phyloP scores from a whole-genome alignment of 2,797 vertebrate genomes.

The Caiman crocodilus region DNA sequence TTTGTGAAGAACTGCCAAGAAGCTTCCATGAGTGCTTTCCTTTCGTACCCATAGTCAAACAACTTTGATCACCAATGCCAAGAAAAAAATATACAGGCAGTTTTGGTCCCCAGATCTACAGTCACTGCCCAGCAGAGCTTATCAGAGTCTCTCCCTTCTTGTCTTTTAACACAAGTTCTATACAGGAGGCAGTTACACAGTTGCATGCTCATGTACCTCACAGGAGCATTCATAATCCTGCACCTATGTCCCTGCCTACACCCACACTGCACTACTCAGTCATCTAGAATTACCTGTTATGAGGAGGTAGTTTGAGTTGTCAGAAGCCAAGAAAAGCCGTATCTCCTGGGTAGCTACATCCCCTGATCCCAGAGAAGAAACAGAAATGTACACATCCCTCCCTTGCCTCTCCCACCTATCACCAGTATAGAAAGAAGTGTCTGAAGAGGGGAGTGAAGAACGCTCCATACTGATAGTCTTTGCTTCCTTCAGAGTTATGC shows the following conservation, averaged over 20 bases:
- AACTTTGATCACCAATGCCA: neutral
- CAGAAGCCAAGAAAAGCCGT: too few species aligned
- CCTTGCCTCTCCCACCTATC: neutral
- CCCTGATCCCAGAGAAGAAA: neutral
- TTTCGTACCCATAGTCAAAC: neutral
- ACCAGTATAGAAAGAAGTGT: neutral
- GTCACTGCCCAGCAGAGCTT: neutral
- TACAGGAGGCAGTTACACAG: neutral
- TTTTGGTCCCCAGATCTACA: too few species aligned
- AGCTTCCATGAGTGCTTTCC: neutral
- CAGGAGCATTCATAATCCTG: neutral
- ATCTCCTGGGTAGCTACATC: too few species aligned
- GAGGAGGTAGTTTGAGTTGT: neutral
- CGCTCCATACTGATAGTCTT: neutral
- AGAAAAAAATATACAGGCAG: neutral
- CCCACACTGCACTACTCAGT: neutral
- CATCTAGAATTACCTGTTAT: neutral
- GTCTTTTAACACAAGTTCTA: too few species aligned
- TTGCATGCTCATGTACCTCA: neutral
- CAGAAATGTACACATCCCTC: neutral
- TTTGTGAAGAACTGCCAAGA: too few species aligned
- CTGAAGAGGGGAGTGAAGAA: accelerated
- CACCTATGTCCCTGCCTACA: neutral
- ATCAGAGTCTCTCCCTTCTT: neutral
- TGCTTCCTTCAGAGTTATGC: accelerated